These are phyloP conservation scores for Pipistrellus nathusii DNA, from an alignment of 2,797 vertebrate genomes.

Conservation along the genomic window DNA sequence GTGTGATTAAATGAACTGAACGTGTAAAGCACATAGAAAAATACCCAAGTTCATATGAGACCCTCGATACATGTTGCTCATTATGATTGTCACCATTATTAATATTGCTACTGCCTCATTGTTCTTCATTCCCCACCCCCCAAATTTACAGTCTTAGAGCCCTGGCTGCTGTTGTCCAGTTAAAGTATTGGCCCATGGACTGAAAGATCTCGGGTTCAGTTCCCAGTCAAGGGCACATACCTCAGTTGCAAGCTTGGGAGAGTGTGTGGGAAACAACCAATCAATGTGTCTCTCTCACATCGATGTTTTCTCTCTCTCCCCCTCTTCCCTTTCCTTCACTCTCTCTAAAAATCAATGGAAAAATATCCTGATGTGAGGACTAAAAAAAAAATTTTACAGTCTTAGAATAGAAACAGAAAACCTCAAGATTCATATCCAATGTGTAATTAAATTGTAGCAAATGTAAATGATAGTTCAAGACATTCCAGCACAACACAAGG, in stretches of 20 bases:
- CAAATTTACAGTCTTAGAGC: background rate
- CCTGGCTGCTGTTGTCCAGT: too few relatives aligned
- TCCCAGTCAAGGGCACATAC: too few relatives aligned
- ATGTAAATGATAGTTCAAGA: background rate
- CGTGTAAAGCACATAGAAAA: background rate
- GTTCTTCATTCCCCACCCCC: background rate
- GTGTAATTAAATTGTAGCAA: background rate
- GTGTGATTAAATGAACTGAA: background rate
- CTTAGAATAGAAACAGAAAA: background rate
- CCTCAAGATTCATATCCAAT: background rate
- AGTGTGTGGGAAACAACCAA: too few relatives aligned
- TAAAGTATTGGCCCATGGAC: too few relatives aligned
- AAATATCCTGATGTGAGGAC: too few relatives aligned
- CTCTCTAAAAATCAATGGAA: too few relatives aligned
- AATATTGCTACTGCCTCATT: background rate
- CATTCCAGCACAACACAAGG: background rate
- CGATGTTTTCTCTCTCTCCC: too few relatives aligned
- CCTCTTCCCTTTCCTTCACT: too few relatives aligned
- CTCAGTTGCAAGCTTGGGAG: too few relatives aligned
- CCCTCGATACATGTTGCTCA: rapidly evolving
- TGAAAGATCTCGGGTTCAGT: too few relatives aligned
- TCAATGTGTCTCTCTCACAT: too few relatives aligned
- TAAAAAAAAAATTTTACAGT: background rate
- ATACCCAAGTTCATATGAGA: background rate
- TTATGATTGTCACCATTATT: background rate